Evolutionary conservation across 2,888 invertebrate species (phyloP), one percentile per base, ranked within the genome.

Genomic region (Himalopsyche kuldschensis): DNA sequence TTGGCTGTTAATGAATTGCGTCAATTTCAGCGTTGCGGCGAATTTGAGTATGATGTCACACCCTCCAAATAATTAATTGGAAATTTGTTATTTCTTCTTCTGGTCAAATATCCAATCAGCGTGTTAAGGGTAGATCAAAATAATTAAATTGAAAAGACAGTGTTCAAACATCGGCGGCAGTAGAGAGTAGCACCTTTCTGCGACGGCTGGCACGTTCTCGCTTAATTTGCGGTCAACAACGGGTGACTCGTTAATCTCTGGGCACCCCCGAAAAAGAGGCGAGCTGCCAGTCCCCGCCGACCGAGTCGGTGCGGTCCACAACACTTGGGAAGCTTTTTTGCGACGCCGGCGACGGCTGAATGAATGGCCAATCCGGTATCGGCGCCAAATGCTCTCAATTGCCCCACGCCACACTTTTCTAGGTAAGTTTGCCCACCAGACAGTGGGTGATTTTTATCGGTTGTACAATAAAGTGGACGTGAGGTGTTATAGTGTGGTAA

Each of bases 141-240:
- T 41, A 41, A 41, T 41, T 41, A 5, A 41, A 41, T 41, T 41
- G 41, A 41, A 41, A 41, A 41, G 41, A 41, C 41, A 41, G n/a
- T 55, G 55, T 55, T 20, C 55, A 75, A 80, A 80, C 35, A 75
- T 80, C 46, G 20, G 15, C 17, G 20, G 11, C 30, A 47, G 69
- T 81, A 35, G 27, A 17, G 32, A 81, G 32, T 20, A 55, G 55
- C 81, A 55, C 35, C 24, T 35, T 31, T 27, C 46, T 41, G 77
- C 63, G 11, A 1, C 32, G 17, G 27, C 75, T 41, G 80, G 77
- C 76, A 77, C 83, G 82, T 82, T 27, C 47, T 41, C 79, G 80
- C 81, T 84, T 82, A 82, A 84, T 84, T 84, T 84, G 84, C 84
- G 84, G 82, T 69, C 79, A 82, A 80, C 84, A 84, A 79, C 80